Conservation (phyloP, 2,888 invertebrate species). For the Deilephila elpenor region DNA sequence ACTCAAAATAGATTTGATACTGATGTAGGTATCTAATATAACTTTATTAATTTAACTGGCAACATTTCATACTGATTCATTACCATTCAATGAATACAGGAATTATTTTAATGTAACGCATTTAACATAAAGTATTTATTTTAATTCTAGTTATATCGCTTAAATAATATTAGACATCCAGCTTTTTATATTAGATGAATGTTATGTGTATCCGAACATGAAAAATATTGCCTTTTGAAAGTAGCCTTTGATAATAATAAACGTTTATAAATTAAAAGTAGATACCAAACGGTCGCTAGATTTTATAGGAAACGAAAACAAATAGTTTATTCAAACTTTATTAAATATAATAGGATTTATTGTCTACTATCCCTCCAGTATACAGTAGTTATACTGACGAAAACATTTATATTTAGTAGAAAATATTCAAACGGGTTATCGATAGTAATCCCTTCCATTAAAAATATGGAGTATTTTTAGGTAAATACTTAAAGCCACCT, state of each 20-base stretch:
- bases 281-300: slow-evolving; percentile 7
- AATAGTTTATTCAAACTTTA: neutral
- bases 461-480: neutral
- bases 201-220: neutral
- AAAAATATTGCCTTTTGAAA: slow-evolving; percentile 19
- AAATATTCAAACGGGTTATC: neutral
- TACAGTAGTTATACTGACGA: neutral
- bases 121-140: slow-evolving; percentile 27
- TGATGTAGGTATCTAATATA: neutral
- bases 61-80: slow-evolving; percentile 21
- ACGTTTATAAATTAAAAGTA: slow-evolving; percentile 9
- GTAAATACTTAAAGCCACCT: neutral
- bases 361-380: neutral
- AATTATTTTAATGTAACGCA: slow-evolving; percentile 15
- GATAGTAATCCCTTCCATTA: too few species aligned
- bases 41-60: neutral
- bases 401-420: neutral
- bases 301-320: neutral
- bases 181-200: slow-evolving; percentile 17
- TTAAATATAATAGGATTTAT: neutral
- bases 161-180: slow-evolving; percentile 10
- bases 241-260: slow-evolving; percentile 14
- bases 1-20: neutral
- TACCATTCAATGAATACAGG: slow-evolving; percentile 25
- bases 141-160: slow-evolving; percentile 10